Percentiles rank a stretch among this genome's conserved stretches.
phyloP scores from a whole-genome alignment of 1,140 invertebrate species.

The Cyphomyrmex costatus region DNA sequence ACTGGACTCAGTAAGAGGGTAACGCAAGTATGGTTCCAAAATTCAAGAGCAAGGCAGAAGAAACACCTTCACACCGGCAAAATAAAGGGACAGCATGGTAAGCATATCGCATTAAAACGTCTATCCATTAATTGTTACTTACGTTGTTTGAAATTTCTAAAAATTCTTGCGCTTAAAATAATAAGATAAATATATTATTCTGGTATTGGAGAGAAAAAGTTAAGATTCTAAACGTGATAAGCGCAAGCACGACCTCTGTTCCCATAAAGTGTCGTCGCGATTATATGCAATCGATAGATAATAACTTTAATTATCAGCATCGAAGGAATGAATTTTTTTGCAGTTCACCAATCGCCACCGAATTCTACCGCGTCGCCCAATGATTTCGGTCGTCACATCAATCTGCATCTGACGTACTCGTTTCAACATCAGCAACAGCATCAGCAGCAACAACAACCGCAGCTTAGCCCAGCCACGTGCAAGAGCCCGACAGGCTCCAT shows the following conservation, averaged over 20 bases:
- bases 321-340: constrained; percentile 44
- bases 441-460: constrained; percentile 79
- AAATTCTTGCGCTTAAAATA: too few relatives aligned
- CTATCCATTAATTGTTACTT: background rate
- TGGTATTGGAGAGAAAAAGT: too few relatives aligned
- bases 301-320: constrained; percentile 13
- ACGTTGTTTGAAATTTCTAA: too few relatives aligned
- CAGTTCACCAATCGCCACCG: constrained; percentile 81
- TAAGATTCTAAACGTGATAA: too few relatives aligned
- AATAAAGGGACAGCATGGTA: constrained; percentile 88
- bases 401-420: constrained; percentile 93
- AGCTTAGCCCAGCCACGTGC: constrained; percentile 80
- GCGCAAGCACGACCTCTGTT: background rate
- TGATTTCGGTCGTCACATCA: constrained; percentile 92
- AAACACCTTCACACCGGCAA: constrained; percentile 97
- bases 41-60: constrained; percentile 98
- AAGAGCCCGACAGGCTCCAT: constrained; percentile 82
- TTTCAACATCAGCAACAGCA: constrained; percentile 91
- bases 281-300: background rate
- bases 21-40: constrained; percentile 99
- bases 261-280: background rate
- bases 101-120: background rate
- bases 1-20: constrained; percentile 98
- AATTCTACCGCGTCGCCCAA: constrained; percentile 78
- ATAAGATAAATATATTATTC: too few relatives aligned